Evolutionary conservation across 2,113 vertebrate species (phyloP).

Genomic region (Melospiza melodia): DNA sequence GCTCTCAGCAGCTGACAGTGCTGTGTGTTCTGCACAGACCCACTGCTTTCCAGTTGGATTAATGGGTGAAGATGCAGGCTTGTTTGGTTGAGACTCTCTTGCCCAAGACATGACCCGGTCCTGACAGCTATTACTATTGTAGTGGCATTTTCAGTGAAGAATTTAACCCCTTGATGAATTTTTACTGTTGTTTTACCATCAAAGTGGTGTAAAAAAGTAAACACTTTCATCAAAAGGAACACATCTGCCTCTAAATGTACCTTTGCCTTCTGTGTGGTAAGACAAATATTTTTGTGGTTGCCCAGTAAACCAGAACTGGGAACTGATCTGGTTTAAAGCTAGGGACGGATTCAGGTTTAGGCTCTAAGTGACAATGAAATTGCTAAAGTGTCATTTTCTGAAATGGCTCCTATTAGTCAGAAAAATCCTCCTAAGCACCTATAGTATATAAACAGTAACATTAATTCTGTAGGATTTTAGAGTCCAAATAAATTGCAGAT

Average conservation of each 20-base stretch:
- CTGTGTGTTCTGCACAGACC: background rate
- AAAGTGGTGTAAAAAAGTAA: constrained; percentile 34
- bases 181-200: constrained; percentile 60
- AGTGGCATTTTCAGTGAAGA: background rate
- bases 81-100: background rate
- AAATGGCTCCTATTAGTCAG: background rate
- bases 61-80: background rate
- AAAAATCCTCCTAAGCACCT: background rate
- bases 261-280: background rate
- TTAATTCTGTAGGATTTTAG: background rate
- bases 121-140: background rate
- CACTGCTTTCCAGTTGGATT: background rate
- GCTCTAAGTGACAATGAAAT: background rate
- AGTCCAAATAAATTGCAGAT: background rate
- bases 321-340: background rate
- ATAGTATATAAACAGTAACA: background rate
- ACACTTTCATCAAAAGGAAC: background rate
- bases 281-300: background rate
- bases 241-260: background rate
- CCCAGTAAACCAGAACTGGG: background rate
- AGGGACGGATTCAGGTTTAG: background rate
- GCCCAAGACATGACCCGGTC: background rate
- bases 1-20: background rate
- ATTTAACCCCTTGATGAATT: background rate
- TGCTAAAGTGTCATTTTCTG: background rate